Percentiles rank a stretch among this genome's conserved stretches.
Evolutionary conservation across 2,797 vertebrate genomes (phyloP).

Genomic region (Scolopax bukidnonensis): DNA sequence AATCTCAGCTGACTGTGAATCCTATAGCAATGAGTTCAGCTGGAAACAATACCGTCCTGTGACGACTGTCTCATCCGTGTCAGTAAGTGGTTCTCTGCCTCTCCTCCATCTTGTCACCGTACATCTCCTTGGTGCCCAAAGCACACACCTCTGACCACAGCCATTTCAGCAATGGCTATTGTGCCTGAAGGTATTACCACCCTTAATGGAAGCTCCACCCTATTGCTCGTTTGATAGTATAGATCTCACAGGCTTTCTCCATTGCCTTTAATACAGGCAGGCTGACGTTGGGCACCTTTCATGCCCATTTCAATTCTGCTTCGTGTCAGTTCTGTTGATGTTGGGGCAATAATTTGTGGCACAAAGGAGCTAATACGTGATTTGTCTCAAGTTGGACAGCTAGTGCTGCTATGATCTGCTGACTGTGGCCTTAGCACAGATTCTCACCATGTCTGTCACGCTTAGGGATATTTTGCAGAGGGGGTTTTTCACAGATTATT

Average conservation of each 20-base stretch:
- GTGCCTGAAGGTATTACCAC: not conserved
- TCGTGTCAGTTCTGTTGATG: not conserved
- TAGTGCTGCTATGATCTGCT: not conserved
- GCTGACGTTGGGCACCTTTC: not conserved
- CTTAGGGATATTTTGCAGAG: not conserved
- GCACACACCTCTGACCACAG: not conserved
- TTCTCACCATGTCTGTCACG: not conserved
- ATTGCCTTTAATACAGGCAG: not conserved
- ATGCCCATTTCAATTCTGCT: not conserved
- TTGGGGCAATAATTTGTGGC: not conserved
- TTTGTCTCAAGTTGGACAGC: not conserved
- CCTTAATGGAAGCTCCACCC: not conserved
- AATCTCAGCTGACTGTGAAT: constrained; percentile 29
- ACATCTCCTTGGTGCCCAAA: not conserved
- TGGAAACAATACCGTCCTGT: constrained; percentile 51
- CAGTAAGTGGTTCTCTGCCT: not conserved
- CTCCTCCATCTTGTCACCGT: not conserved
- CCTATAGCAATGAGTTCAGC: constrained; percentile 19
- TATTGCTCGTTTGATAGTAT: accelerated
- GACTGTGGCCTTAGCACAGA: not conserved
- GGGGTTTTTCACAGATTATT: not conserved
- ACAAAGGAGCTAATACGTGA: not conserved
- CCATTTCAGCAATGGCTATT: not conserved
- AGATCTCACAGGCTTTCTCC: not conserved
- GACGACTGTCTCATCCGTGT: not conserved